Base-by-base conservation (phyloP, 2,888 invertebrate species). In the Dromius quadrimaculatus region DNA sequence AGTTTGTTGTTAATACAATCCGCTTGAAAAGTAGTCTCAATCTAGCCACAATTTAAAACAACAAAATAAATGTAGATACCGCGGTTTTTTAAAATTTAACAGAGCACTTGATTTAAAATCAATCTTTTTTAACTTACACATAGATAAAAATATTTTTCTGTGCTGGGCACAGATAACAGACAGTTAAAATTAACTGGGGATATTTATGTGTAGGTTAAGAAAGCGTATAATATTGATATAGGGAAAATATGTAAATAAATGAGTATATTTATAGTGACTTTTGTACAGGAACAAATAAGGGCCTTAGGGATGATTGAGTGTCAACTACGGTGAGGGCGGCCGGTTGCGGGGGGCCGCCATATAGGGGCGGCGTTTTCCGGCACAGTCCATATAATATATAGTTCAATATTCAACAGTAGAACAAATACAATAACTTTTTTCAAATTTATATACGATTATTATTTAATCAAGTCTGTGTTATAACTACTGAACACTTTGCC, bases 311-410 rank as follows among this genome's bases (percentile, higher is more conserved):
- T 45, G 65, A 28, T 45, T 65, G 32, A 54, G 54, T 65, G 54
- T 65, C 36, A 65, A 65, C 65, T 65, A 65, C 65, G 54, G 68
- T 59, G 57, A 59, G 59, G 38, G 32, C 59, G 9, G 57, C 17
- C n/a, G n/a, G n/a, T n/a, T n/a, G n/a, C n/a, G n/a, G 43, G 57
- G 15, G 11, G 32, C 19, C 22, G 13, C 68, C 43, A 32, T 45
- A 59, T 34, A 59, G 45, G 59, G 59, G 43, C 43, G 34, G 20
- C 65, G 34, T 22, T 28, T n/a, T 50, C 59, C 43, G 45, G 57
- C 68, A 68, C 66, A 68, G 68, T 68, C 45, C 66, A 66, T 68
- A 68, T 68, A 43, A 68, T 68, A 68, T 68, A 68, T 59, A 59
- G 68, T 68, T 50, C 57, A 68, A 68, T 68, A 68, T 59, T 68